These are phyloP conservation scores for Pseudococcus longispinus DNA, from an alignment of 2,888 invertebrate species.

Conservation along the genomic window DNA sequence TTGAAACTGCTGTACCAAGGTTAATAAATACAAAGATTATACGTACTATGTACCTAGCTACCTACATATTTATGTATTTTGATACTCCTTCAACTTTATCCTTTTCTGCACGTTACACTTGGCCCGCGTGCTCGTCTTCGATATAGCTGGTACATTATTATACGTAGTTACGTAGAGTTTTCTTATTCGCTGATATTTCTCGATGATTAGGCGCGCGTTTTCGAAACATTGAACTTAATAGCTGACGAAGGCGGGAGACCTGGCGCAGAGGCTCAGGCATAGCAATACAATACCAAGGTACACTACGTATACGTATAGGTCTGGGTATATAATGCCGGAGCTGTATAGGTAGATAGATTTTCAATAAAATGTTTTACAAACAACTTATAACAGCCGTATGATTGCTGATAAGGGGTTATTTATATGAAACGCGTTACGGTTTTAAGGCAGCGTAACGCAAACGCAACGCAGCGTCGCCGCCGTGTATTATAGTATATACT, in stretches of 20 bases:
- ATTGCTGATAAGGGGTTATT: constrained; percentile 40
- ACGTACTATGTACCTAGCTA: too few relatives aligned
- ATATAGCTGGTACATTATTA: neutral
- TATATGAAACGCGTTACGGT: neutral
- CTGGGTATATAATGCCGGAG: neutral
- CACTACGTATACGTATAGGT: neutral
- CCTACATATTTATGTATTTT: too few relatives aligned
- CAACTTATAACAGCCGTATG: constrained; percentile 45
- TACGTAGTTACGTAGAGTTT: neutral
- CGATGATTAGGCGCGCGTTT: constrained; percentile 34
- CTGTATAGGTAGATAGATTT: constrained; percentile 8
- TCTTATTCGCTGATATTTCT: constrained; percentile 3
- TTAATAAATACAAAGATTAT: too few relatives aligned
- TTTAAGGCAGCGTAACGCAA: neutral
- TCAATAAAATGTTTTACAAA: constrained; percentile 46
- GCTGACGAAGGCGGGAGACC: neutral
- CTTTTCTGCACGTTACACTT: neutral
- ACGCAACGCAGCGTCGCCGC: neutral
- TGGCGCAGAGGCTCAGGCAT: neutral
- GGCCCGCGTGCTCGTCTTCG: neutral
- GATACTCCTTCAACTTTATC: neutral
- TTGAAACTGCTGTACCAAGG: too few relatives aligned
- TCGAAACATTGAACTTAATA: constrained; percentile 31
- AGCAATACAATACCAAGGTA: neutral
- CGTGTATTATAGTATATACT: neutral